phyloP scores from a whole-genome alignment of 2,888 invertebrate genomes.

The Alentia gelatinosa region DNA sequence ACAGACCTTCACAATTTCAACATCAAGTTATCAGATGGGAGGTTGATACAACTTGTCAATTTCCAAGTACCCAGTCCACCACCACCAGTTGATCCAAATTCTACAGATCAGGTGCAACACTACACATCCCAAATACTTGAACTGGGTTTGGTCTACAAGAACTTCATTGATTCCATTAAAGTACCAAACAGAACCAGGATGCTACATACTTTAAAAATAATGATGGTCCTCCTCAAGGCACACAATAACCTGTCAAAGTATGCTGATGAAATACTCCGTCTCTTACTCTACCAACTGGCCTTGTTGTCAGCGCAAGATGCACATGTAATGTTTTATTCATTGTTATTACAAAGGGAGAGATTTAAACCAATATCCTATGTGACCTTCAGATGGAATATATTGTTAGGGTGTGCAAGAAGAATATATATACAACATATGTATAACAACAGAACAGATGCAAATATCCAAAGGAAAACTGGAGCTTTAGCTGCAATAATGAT shows the following conservation, averaged over 20 bases:
- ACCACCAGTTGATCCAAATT: neutral
- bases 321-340: conserved; percentile 43
- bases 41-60: too few relatives aligned
- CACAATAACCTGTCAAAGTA: conserved; percentile 62
- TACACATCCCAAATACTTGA: conserved; percentile 58
- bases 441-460: too few relatives aligned
- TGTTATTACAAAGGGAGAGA: conserved; percentile 54
- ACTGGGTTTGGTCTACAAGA: conserved; percentile 59
- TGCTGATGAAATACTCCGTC: conserved; percentile 62
- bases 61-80: too few relatives aligned
- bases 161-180: conserved; percentile 57
- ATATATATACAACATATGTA: too few relatives aligned
- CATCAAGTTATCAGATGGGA: too few relatives aligned
- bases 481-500: too few relatives aligned
- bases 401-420: conserved; percentile 33
- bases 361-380: neutral
- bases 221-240: conserved; percentile 62
- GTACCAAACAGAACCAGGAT: conserved; percentile 59
- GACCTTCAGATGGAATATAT: conserved; percentile 55
- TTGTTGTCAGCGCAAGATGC: conserved; percentile 24
- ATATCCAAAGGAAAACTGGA: too few relatives aligned
- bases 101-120: conserved; percentile 20
- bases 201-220: conserved; percentile 59
- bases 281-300: conserved; percentile 52
- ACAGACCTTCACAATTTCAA: too few relatives aligned